A percentile compares a stretch with the other conserved stretches of the same genome.
phyloP scores from a whole-genome alignment of 2,888 invertebrate genomes.

The Tortricodes alternella region DNA sequence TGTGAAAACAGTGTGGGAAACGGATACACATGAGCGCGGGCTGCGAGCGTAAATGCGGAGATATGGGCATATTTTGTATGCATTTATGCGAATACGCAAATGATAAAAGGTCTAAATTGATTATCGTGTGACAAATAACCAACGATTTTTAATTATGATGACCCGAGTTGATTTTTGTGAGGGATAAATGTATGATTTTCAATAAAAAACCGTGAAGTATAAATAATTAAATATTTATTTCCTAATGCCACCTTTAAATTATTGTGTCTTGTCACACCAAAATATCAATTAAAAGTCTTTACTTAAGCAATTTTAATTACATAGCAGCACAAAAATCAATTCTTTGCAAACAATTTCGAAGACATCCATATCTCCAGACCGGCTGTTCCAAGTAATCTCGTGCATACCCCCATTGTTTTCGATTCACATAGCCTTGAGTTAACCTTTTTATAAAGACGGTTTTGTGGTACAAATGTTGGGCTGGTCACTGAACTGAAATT shows the following conservation, averaged over 20 bases:
- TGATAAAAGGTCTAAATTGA: not conserved
- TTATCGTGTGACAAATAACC: no score
- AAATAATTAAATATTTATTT: no score
- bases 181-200: no score
- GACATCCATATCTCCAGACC: slow-evolving; percentile 14
- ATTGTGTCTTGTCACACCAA: no score
- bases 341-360: not conserved
- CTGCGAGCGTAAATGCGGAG: not conserved
- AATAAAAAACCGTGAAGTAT: no score
- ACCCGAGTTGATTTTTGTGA: no score
- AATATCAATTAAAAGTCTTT: no score
- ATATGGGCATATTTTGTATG: not conserved
- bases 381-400: not conserved
- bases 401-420: slow-evolving; percentile 34
- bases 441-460: slow-evolving; percentile 11
- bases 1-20: slow-evolving; percentile 30
- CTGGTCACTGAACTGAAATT: slow-evolving; percentile 28
- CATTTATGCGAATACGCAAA: not conserved
- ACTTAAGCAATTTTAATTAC: not conserved
- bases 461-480: slow-evolving; percentile 16
- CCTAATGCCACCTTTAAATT: no score
- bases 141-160: no score
- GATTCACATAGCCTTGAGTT: slow-evolving; percentile 43
- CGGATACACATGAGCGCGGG: slow-evolving; percentile 7
- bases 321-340: not conserved